Evolutionary conservation across 2,888 invertebrate genomes (phyloP).

Genomic region (Lepidocyrtinus sp.): DNA sequence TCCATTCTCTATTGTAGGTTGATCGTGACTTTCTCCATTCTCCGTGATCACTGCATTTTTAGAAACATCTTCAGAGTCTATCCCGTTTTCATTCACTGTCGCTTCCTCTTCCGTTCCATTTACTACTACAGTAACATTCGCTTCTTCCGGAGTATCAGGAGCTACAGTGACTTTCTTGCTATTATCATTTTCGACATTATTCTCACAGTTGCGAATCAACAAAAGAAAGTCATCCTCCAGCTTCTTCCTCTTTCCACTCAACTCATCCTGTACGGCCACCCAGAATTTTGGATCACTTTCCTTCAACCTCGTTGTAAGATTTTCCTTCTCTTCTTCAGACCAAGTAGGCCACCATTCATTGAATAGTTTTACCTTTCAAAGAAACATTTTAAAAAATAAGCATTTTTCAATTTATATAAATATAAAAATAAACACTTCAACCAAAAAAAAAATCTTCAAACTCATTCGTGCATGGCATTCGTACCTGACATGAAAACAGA

Average conservation of each 20-base stretch:
- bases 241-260: conserved; percentile 64
- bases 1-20: conserved; percentile 25
- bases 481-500: conserved; percentile 68
- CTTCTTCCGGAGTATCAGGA: not conserved
- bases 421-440: too few relatives aligned
- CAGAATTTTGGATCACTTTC: conserved; percentile 67
- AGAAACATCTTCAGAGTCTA: conserved; percentile 1
- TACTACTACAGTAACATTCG: not conserved
- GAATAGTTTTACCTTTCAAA: conserved; percentile 68
- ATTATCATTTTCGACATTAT: conserved; percentile 21
- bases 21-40: not conserved
- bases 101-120: not conserved
- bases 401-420: too few relatives aligned
- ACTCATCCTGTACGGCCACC: conserved; percentile 63
- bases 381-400: conserved; percentile 18
- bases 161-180: not conserved
- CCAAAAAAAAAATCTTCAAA: too few relatives aligned
- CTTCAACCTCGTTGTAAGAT: conserved; percentile 53
- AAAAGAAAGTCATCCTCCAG: conserved; percentile 64
- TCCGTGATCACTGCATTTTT: not conserved
- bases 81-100: too few relatives aligned
- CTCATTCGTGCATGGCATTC: not conserved
- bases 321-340: conserved; percentile 58
- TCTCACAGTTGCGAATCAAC: conserved; percentile 16
- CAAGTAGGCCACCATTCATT: conserved; percentile 69